Evolutionary conservation across 2,113 vertebrate genomes (phyloP), one percentile per base, ranked within the genome.

Genomic region (Capra hircus): DNA sequence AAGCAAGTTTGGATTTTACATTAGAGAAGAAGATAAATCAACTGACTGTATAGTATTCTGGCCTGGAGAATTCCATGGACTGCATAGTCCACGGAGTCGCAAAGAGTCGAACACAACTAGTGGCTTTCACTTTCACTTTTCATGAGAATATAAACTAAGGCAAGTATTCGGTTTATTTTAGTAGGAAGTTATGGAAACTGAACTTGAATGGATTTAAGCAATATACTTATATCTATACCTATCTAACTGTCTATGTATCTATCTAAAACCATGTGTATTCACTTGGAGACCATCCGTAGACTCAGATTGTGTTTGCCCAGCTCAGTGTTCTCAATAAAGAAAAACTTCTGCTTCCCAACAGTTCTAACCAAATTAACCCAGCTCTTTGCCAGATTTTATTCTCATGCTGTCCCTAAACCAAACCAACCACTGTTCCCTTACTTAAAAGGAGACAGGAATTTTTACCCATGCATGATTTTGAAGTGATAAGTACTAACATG

Each of bases 31-130:
- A n/a, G 1, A 77, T 3, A 30, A 71, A 92, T 15, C 15, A 71
- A 30, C 13, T 28, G 82, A 77, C 12, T 23, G 3, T 57, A 30
- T 14, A 57, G 19, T 23, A 13, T 21, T 71, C 67, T 71, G 67
- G 19, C n/a, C 67, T 71, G 67, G 67, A 71, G n/a, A 71, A 71
- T 12, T 6, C 67, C 67, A 40, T 40, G 19, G 67, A 40, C 19
- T 74, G 5, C 6, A 74, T 40, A 40, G 19, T 25, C 36, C 36
- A 3, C 0, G 0, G 67, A 11, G 21, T 11, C 0, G 0, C 67
- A 25, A 40, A 23, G 36, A 6, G 21, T 74, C 1, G 0, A 0
- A 23, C 10, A 25, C 11, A 23, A 74, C 67, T 36, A 74, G 36
- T 3, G 5, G 36, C 67, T 40, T 74, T 40, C 67, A 40, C n/a